A percentile compares a stretch with the other conserved stretches of the same genome.
These are phyloP conservation scores for Diplazon laetatorius DNA, from an alignment of 2,888 invertebrate genomes.

Conservation along the genomic window DNA sequence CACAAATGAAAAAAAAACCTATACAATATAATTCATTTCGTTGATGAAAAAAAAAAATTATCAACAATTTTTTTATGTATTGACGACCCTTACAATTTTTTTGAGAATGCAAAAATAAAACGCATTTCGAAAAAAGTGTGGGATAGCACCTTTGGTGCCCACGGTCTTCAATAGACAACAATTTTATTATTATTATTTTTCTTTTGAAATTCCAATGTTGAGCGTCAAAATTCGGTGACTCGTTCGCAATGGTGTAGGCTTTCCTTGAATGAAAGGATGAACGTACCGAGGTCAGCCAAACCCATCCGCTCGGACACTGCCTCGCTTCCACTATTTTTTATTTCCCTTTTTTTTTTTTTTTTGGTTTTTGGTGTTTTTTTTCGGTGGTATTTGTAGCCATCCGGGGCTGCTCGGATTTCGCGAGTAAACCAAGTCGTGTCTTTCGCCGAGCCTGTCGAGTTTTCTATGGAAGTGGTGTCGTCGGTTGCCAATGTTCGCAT, in stretches of 20 bases:
- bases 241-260: neutral
- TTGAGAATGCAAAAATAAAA: no score
- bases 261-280: neutral
- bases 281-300: neutral
- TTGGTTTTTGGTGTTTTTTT: neutral
- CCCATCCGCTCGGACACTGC: neutral
- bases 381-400: conserved; percentile 5
- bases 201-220: neutral
- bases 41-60: no score
- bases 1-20: no score
- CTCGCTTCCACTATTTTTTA: neutral
- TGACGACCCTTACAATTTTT: no score
- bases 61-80: no score
- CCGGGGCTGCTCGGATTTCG: conserved; percentile 32
- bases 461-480: conserved; percentile 31
- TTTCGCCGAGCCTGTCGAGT: conserved; percentile 17
- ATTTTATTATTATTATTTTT: neutral
- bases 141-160: no score
- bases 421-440: conserved; percentile 11
- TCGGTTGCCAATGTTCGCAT: conserved; percentile 41
- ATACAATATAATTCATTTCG: no score
- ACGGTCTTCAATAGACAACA: no score
- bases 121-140: no score
- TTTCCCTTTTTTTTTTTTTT: conserved; percentile 17
- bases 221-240: neutral